Evolutionary conservation across 2,797 vertebrate species (phyloP), one percentile per base, ranked within the genome.

Genomic region (Bucorvus abyssinicus): DNA sequence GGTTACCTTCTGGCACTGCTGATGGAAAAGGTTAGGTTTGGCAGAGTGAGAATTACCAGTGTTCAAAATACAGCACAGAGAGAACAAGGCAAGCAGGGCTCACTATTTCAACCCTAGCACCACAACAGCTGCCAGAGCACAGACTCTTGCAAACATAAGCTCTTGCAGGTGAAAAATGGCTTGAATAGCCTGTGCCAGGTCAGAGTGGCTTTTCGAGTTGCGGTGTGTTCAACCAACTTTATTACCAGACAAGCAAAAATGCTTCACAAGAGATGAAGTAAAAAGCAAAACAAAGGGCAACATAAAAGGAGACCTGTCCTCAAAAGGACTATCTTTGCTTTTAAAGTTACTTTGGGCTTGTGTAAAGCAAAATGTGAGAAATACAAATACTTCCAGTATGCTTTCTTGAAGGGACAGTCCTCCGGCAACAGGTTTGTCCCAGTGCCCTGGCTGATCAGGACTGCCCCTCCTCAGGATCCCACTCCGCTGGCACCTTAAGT

Each of bases 381-480:
- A 89, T 30, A 44, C n/a, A 87, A 79, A 73, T 60, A 60, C 30
- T 76, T 60, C n/a, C 40, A 64, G 14, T 9, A 7, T 9, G 26
- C 26, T 82, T 40, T 15, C 82, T 84, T 2, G 1, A 71, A 67
- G 19, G 57, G 36, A 55, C 0, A 0, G 10, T 45, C 20, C 18
- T 79, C 63, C 47, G n/a, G 29, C 15, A 74, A 32, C 7, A 74
- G n/a, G 42, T 36, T 42, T 75, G 50, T 50, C 29, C 38, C 34
- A 40, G 30, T 23, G 65, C 12, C 14, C 19, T 85, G 67, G 14
- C 26, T 70, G 36, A 3, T 44, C 42, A 77, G 24, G 42, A 30
- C 32, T 32, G 22, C 6, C 29, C 47, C 14, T 26, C 56, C 65
- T 55, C 57, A 56, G 49, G 19, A 45, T 50, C 20, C 11, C 29